Percentiles rank a stretch among this genome's conserved stretches.
phyloP scores from a whole-genome alignment of 2,888 invertebrate species.

The Taphrorychus bicolor region DNA sequence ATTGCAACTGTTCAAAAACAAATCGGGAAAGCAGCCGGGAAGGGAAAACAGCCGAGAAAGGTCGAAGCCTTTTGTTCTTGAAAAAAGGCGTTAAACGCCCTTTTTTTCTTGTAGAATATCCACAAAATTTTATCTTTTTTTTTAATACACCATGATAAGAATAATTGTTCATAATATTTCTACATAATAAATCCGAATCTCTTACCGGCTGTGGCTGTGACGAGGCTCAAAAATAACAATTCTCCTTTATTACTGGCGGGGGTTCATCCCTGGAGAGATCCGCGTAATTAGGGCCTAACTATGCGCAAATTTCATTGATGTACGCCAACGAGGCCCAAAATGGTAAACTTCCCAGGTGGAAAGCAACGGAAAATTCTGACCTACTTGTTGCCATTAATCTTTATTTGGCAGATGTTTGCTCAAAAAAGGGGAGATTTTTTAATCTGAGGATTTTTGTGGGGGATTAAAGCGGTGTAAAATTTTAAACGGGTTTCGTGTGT shows the following conservation, averaged over 20 bases:
- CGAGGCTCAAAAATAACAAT: conserved; percentile 23
- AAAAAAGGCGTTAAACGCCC: too few species aligned
- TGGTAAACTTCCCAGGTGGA: conserved; percentile 42
- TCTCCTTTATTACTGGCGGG: conserved; percentile 23
- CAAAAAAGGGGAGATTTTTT: not conserved
- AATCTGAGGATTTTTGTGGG: not conserved
- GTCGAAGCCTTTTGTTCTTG: too few species aligned
- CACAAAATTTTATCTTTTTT: too few species aligned
- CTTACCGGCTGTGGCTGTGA: too few species aligned
- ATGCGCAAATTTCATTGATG: conserved; percentile 40
- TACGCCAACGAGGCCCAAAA: conserved; percentile 25
- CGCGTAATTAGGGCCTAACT: conserved; percentile 38
- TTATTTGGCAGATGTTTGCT: conserved; percentile 12
- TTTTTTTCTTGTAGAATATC: too few species aligned
- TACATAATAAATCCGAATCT: too few species aligned
- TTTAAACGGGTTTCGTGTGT: not conserved
- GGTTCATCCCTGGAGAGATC: conserved; percentile 17
- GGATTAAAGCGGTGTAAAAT: conserved; percentile 4
- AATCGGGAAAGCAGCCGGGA: too few species aligned
- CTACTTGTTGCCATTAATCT: conserved; percentile 15
- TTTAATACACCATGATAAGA: too few species aligned
- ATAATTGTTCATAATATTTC: too few species aligned
- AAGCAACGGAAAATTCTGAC: conserved; percentile 30
- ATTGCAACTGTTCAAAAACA: too few species aligned
- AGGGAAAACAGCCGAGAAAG: too few species aligned